phyloP scores from a whole-genome alignment of 1,140 invertebrate species.

The Nylanderia fulva region DNA sequence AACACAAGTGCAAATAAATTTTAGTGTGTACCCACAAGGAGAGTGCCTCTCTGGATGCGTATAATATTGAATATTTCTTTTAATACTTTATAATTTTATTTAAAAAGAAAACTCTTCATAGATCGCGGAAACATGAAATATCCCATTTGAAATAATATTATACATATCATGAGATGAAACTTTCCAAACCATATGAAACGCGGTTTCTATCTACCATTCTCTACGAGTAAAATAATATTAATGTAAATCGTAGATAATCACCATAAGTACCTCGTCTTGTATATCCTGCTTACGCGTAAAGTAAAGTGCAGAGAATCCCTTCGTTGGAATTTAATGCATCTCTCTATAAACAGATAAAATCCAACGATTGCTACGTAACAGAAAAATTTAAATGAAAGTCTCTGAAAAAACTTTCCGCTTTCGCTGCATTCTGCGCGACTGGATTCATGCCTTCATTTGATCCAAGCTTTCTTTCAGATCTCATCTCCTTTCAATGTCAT shows the following conservation, averaged over 20 bases:
- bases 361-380: neutral
- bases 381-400: constrained; percentile 3
- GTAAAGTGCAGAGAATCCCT: neutral
- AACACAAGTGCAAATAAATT: too few relatives aligned
- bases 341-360: constrained; percentile 13
- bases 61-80: too few relatives aligned
- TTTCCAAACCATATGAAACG: too few relatives aligned
- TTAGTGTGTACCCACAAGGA: too few relatives aligned
- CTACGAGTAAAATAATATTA: neutral
- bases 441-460: neutral
- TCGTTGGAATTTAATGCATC: neutral
- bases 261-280: neutral
- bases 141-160: too few relatives aligned
- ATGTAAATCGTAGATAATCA: neutral
- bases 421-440: neutral
- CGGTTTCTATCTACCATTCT: too few relatives aligned
- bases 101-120: too few relatives aligned
- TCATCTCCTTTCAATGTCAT: neutral
- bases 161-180: too few relatives aligned
- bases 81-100: too few relatives aligned
- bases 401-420: constrained; percentile 11
- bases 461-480: neutral
- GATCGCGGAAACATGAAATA: too few relatives aligned
- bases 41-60: too few relatives aligned
- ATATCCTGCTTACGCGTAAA: neutral